Conservation (phyloP, 2,888 invertebrate species). For the Acrocyrtus sp. region DNA sequence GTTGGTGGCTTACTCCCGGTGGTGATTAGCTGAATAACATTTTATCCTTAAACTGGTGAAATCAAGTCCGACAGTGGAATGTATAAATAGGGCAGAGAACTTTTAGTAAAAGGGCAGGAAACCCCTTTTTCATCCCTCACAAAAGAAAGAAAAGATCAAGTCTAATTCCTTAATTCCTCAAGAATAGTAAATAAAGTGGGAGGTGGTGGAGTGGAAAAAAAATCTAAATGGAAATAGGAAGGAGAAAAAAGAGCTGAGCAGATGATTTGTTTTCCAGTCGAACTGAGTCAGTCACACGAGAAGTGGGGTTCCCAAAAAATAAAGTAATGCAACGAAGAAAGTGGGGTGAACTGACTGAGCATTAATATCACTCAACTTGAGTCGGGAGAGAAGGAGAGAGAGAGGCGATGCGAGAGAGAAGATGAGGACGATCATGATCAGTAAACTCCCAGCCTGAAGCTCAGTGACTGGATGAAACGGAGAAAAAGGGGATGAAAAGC, state of each 20-base stretch:
- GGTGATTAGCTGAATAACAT: neutral
- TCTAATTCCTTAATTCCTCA: constrained; percentile 36
- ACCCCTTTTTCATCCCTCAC: constrained; percentile 16
- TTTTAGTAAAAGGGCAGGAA: neutral
- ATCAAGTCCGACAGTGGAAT: constrained; percentile 42
- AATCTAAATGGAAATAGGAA: constrained; percentile 32
- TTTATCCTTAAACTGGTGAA: constrained; percentile 21
- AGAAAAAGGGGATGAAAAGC: constrained; percentile 47
- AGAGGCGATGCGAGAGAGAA: constrained; percentile 6
- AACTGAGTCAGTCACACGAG: constrained; percentile 28
- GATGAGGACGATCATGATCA: constrained; percentile 21
- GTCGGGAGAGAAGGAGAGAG: constrained; percentile 8
- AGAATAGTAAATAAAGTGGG: constrained; percentile 20
- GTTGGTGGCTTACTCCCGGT: constrained; percentile 4
- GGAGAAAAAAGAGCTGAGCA: constrained; percentile 21
- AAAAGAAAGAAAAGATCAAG: constrained; percentile 14
- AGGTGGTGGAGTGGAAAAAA: constrained; percentile 48
- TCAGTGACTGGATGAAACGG: constrained; percentile 24
- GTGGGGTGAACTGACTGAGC: constrained; percentile 45
- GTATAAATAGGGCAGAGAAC: constrained; percentile 36
- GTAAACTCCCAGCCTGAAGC: constrained; percentile 19
- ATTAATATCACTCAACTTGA: constrained; percentile 39
- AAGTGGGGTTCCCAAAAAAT: constrained; percentile 28
- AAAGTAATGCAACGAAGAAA: constrained; percentile 10
- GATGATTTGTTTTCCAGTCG: constrained; percentile 47